Base-by-base conservation (phyloP, 2,113 vertebrate genomes). In the Fulmarus glacialis region DNA sequence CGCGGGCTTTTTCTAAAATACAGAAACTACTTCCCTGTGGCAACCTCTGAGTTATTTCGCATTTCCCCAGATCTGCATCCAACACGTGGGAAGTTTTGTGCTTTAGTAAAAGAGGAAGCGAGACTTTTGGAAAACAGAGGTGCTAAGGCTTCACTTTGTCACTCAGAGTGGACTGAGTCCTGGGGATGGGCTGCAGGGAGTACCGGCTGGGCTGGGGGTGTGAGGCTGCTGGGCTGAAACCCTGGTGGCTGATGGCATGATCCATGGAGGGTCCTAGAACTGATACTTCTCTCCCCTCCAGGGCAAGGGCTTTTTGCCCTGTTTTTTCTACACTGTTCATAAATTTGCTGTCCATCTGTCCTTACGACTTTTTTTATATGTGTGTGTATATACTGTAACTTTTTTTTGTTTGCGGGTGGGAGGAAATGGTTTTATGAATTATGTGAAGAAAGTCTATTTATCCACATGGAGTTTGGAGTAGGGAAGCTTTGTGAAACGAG, bases 391-490 rank as follows among this genome's bases (percentile, higher is more conserved):
- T 97, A 95, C 91, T 95, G 95, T 96, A 93, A 91, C 75, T 78
- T 80, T 47, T 87, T 62, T 86, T 68, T 75, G 36, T 94, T 92
- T 58, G 79, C 1, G 71, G 71, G 30, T 75, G 74, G 93, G 71
- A 96, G 62, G 79, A 72, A 77, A 75, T 82, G 30, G 82, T 89
- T 91, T 82, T 93, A 90, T 45, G 67, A 80, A 85, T 90, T 89
- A 79, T 55, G 85, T 91, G 92, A 94, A 92, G 87, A 96, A 77
- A 94, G 85, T 86, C 73, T 97, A 90, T 97, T 97, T 96, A 97
- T 97, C 96, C 93, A 87, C 53, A 15, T 93, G 82, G 81, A 94
- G 36, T 90, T 85, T 3, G 47, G 82, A 82, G 60, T 90, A 93
- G 90, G 81, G 74, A 83, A 88, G 59, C 64, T 96, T 97, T 92